phyloP scores from a whole-genome alignment of 2,113 vertebrate genomes.

The Pithys albifrons region DNA sequence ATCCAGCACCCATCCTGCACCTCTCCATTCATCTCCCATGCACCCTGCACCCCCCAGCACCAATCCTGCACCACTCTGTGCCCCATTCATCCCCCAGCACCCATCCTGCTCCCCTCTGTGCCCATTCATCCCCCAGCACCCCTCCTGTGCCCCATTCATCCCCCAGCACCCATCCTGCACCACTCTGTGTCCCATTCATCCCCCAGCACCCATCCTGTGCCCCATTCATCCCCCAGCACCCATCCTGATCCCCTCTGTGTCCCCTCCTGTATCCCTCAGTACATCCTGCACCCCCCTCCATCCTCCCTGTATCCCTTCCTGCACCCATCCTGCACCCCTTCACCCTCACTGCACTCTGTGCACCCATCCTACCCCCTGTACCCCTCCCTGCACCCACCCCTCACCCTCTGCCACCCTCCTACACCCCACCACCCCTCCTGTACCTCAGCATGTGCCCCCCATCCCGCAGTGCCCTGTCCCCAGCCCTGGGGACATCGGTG shows the following conservation, averaged over 20 bases:
- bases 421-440: not conserved
- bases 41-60: no score
- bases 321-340: not conserved
- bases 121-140: no score
- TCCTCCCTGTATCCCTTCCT: not conserved
- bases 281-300: fast-evolving
- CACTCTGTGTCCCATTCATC: not conserved
- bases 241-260: not conserved
- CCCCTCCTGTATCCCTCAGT: not conserved
- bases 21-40: no score
- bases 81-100: no score
- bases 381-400: not conserved
- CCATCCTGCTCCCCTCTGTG: no score
- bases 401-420: not conserved
- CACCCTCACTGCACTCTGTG: no score
- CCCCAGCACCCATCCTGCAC: not conserved
- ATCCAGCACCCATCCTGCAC: not conserved
- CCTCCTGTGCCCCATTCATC: no score
- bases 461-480: not conserved
- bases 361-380: no score
- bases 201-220: no score
- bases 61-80: no score
- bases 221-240: not conserved
- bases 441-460: not conserved
- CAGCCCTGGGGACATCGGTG: not conserved